Conservation (phyloP, 1,140 invertebrate genomes). For the Pristionchus pacificus region DNA sequence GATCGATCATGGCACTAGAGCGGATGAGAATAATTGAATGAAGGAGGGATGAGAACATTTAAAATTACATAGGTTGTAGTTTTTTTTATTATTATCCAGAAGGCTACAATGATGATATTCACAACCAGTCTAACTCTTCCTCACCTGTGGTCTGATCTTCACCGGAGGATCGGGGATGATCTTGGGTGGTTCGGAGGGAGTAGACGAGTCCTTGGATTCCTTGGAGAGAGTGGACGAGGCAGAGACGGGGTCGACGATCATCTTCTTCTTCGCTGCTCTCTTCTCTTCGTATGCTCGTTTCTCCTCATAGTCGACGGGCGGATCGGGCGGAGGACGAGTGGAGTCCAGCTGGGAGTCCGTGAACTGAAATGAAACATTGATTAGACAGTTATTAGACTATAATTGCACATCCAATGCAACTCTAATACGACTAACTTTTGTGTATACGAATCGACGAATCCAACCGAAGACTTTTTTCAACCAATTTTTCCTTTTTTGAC, state of each 20-base stretch:
- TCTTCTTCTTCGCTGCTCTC: background rate
- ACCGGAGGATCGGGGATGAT: background rate
- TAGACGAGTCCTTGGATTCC: constrained; percentile 1
- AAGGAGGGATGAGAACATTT: too few species aligned
- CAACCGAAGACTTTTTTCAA: too few species aligned
- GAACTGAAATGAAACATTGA: background rate
- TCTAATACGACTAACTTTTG: too few species aligned
- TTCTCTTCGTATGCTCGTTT: constrained; percentile 17
- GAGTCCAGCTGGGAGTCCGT: background rate
- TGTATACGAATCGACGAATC: too few species aligned
- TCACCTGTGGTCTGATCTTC: background rate
- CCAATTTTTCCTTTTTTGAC: too few species aligned
- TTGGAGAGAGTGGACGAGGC: background rate
- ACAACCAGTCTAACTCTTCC: too few species aligned
- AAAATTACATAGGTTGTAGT: too few species aligned
- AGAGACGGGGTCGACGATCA: constrained; percentile 7
- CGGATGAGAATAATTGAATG: too few species aligned
- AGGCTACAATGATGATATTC: too few species aligned
- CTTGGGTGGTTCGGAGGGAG: background rate
- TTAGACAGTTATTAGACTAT: background rate
- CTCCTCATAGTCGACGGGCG: constrained; percentile 54
- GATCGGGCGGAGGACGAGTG: constrained; percentile 47
- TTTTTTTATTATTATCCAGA: too few species aligned
- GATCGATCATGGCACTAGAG: too few species aligned
- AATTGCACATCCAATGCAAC: background rate